Evolutionary conservation across 2,113 vertebrate genomes (phyloP), one percentile per base, ranked within the genome.

Genomic region (Ciconia boyciana): DNA sequence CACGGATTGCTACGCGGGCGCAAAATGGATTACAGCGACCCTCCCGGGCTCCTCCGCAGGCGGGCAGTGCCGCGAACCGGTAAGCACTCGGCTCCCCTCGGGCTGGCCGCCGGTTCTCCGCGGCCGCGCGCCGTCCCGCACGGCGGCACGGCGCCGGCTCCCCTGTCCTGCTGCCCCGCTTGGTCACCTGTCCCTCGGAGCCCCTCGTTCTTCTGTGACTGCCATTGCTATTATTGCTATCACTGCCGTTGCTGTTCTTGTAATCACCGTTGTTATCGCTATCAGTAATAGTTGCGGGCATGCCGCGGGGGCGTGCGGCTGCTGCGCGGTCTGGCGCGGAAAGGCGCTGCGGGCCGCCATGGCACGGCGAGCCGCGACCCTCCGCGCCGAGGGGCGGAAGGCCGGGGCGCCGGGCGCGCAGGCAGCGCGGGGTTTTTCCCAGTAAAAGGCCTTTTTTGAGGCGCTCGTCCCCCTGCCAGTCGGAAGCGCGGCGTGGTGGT

Each of bases 21-120:
- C 64, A 96, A 64, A 88, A 96, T 96, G 98, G 98, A 98, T 98
- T 98, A 98, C 98, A 80, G 96, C 93, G 79, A 95, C 52, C 86
- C n/a, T 91, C 62, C 43, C 7, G 95, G 96, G 82, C 87, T 95
- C 49, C 94, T 94, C 91, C 43, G 72, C 96, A 62, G 83, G 78
- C 88, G 64, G 11, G 91, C 89, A 54, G n/a, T 24, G 81, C 96
- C 64, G 66, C 94, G 52, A 97, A 84, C 76, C 51, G 98, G 98
- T 98, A 98, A 98, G 98, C 92, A 15, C 51, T 84, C 26, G 4
- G 32, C 11, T 76, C 36, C 83, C 46, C 39, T 58, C 83, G 58
- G 80, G 55, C 76, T 83, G 52, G 34, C 25, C 34, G 20, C 62
- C 55, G 70, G 24, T 61, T 9, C 62, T 24, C 81, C 16, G 58